Evolutionary conservation across 2,797 vertebrate genomes (phyloP).

Genomic region (Eulemur mongoz): DNA sequence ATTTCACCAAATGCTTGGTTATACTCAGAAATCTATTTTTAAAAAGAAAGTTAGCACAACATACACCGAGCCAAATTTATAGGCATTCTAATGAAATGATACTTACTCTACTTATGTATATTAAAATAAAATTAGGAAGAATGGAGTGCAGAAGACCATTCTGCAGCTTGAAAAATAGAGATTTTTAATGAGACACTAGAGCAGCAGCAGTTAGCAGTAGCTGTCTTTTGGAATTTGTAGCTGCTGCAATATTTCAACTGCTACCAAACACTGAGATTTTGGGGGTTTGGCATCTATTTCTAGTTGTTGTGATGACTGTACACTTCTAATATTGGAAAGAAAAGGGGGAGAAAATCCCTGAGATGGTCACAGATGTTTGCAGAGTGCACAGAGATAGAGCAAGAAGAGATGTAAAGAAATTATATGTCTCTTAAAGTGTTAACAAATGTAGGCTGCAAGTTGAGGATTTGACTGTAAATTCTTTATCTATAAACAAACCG

Average conservation of each 20-base stretch:
- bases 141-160: conserved; percentile 60
- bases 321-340: conserved; percentile 64
- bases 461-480: conserved; percentile 84
- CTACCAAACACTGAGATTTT: conserved; percentile 19
- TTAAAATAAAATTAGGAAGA: conserved; percentile 81
- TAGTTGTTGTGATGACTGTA: neutral
- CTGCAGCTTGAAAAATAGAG: conserved; percentile 65
- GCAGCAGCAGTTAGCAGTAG: conserved; percentile 17
- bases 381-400: neutral
- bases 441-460: conserved; percentile 73
- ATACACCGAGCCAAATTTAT: conserved; percentile 62
- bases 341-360: neutral
- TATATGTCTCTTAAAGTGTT: conserved; percentile 74
- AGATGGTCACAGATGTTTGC: conserved; percentile 50
- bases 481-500: conserved; percentile 88
- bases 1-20: conserved; percentile 74
- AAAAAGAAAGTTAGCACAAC: conserved; percentile 74
- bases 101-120: conserved; percentile 63
- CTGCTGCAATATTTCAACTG: conserved; percentile 46
- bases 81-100: conserved; percentile 70
- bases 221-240: conserved; percentile 63
- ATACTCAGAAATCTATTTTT: conserved; percentile 64
- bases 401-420: conserved; percentile 57
- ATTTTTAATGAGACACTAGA: conserved; percentile 58
- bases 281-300: conserved; percentile 65